Evolutionary conservation across 2,113 vertebrate genomes (phyloP).

Genomic region (Sinocyclocheilus maitianheensis): DNA sequence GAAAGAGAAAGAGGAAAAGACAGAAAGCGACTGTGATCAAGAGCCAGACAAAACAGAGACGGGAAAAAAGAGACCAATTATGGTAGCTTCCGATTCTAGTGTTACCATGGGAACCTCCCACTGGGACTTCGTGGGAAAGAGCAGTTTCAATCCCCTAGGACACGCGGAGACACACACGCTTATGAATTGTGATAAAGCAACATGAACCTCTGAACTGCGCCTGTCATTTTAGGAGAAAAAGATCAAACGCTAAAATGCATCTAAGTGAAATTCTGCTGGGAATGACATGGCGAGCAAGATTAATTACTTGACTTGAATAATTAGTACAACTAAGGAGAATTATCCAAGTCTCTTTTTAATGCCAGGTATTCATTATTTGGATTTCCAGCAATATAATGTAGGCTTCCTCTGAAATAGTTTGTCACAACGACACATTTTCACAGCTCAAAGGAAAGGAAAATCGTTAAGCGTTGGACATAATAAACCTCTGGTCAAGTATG

Average conservation of each 20-base stretch:
- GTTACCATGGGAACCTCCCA: conserved; percentile 63
- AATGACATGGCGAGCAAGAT: conserved; percentile 18
- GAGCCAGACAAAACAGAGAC: conserved; percentile 55
- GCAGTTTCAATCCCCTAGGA: conserved; percentile 42
- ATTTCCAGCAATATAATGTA: background rate
- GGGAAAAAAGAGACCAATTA: conserved; percentile 55
- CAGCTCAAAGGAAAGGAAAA: background rate
- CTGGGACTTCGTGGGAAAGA: conserved; percentile 51
- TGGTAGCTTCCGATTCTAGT: conserved; percentile 51
- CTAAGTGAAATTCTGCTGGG: background rate
- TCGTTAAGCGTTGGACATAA: too few species aligned
- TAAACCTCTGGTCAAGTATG: background rate
- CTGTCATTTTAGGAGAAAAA: background rate
- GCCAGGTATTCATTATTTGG: background rate
- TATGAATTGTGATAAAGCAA: conserved; percentile 41
- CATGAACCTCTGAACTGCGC: conserved; percentile 34
- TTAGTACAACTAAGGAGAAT: conserved; percentile 3
- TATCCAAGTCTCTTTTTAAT: background rate
- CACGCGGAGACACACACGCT: conserved; percentile 17
- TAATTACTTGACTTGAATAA: conserved; percentile 32
- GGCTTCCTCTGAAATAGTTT: background rate
- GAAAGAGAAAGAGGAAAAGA: conserved; percentile 44
- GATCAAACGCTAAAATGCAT: background rate
- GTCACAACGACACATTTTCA: background rate
- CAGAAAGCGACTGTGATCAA: conserved; percentile 44